These are phyloP conservation scores for Pollenia angustigena DNA, from an alignment of 2,888 invertebrate species.

Conservation along the genomic window DNA sequence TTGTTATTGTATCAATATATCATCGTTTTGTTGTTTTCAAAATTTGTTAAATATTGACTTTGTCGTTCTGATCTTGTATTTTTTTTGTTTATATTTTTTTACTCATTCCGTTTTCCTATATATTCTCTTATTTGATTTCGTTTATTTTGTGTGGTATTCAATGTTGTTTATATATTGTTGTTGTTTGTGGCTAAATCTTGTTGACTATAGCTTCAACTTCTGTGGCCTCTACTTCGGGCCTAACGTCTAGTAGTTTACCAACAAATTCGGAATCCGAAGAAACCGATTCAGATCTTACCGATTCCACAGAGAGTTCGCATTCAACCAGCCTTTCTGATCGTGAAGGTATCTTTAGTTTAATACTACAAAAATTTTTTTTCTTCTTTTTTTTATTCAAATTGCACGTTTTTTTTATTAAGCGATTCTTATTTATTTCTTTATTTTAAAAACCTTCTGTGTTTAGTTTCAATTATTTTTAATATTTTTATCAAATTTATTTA, in stretches of 20 bases:
- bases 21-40: neutral
- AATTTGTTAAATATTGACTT: slow-evolving; percentile 46
- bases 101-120: slow-evolving; percentile 12
- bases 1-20: slow-evolving; percentile 27
- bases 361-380: slow-evolving; percentile 58
- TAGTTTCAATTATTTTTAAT: neutral
- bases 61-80: slow-evolving; percentile 7
- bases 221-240: slow-evolving; percentile 60
- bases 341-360: slow-evolving; percentile 77
- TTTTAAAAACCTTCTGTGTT: neutral
- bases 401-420: slow-evolving; percentile 58
- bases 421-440: slow-evolving; percentile 29
- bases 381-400: slow-evolving; percentile 49
- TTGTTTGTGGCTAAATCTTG: slow-evolving; percentile 51
- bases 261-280: slow-evolving; percentile 84
- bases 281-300: slow-evolving; percentile 85
- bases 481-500: slow-evolving; percentile 17
- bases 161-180: slow-evolving; percentile 43
- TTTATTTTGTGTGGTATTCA: slow-evolving; percentile 1
- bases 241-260: slow-evolving; percentile 69
- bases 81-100: slow-evolving; percentile 8
- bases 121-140: slow-evolving; percentile 11
- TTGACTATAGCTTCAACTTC: slow-evolving; percentile 59
- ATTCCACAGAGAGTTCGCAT: slow-evolving; percentile 84
- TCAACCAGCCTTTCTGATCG: slow-evolving; percentile 83